Evolutionary conservation across 2,797 vertebrate genomes (phyloP), one percentile per base, ranked within the genome.

Genomic region (Rhynchotus rufescens): DNA sequence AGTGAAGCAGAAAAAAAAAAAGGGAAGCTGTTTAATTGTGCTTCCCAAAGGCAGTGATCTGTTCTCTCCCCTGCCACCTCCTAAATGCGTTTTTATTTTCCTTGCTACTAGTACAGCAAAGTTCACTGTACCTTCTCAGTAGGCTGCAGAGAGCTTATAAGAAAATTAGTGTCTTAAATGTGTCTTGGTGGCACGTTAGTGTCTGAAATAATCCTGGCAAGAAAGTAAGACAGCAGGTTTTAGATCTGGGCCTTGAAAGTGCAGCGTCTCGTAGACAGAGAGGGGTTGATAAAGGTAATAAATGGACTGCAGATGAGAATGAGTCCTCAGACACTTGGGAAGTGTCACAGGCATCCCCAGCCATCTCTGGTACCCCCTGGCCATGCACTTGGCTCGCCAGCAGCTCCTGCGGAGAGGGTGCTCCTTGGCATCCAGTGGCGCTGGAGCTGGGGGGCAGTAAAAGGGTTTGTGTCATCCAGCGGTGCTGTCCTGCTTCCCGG

Each of bases 21-120:
- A 75, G 49, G 56, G 73, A 84, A 47, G 22, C 16, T 79, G 19
- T 76, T 90, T 88, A 91, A 93, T 38, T 79, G 57, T 59, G 54
- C n/a, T 84, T 86, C 76, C 47, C 72, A 84, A 92, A 86, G 88
- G 59, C 75, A 86, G 22, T 82, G 59, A 88, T 84, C 74, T 49
- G 1, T 73, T 89, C 69, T 76, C 82, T 90, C 61, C 78, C 72
- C 49, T 86, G 56, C 10, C 59, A 82, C 51, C 21, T 75, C 45
- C 62, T 77, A 44, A 68, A 66, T 38, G 21, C 14, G 14, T 36
- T 90, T 94, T 82, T 89, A 77, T 86, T 86, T 84, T 81, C 57
- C 80, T 83, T 62, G n/a, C 80, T 80, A 49, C 62, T 49, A 81
- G 44, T 30, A 65, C 30, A 62, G 15, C 30, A 81, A 90, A 80